Percentiles rank a stretch among this genome's conserved stretches.
These are phyloP conservation scores for Plagodis pulveraria DNA, from an alignment of 2,888 invertebrate species.

Conservation along the genomic window DNA sequence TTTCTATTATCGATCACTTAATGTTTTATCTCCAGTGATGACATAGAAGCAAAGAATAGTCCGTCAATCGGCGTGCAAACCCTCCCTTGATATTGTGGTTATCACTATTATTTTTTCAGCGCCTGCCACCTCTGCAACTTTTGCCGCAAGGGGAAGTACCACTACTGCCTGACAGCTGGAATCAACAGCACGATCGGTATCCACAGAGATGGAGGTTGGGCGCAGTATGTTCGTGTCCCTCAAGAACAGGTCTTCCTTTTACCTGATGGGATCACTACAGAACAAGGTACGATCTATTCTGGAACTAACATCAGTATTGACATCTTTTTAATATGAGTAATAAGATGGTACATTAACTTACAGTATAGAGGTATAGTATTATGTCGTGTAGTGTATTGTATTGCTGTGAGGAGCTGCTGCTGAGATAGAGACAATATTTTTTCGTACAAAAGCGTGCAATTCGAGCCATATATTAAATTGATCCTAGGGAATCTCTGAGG, in stretches of 20 bases:
- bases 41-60: too few relatives aligned
- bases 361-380: too few relatives aligned
- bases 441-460: too few relatives aligned
- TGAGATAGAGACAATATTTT: too few relatives aligned
- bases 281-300: conserved; percentile 75
- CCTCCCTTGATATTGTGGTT: background rate
- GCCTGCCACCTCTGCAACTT: conserved; percentile 86
- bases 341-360: too few relatives aligned
- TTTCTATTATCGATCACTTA: too few relatives aligned
- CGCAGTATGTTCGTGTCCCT: conserved; percentile 85
- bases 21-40: too few relatives aligned
- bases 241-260: conserved; percentile 85
- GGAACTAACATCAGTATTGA: background rate
- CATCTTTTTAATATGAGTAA: background rate
- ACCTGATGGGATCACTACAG: conserved; percentile 81
- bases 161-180: conserved; percentile 86
- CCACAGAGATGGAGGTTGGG: conserved; percentile 88
- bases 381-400: too few relatives aligned
- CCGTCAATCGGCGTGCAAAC: too few relatives aligned
- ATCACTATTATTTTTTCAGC: conserved; percentile 51
- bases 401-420: too few relatives aligned
- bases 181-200: conserved; percentile 88
- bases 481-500: too few relatives aligned
- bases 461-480: too few relatives aligned
- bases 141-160: conserved; percentile 87